Evolutionary conservation across 1,140 invertebrate genomes (phyloP).

Genomic region (Thalassaphorura encarpata): DNA sequence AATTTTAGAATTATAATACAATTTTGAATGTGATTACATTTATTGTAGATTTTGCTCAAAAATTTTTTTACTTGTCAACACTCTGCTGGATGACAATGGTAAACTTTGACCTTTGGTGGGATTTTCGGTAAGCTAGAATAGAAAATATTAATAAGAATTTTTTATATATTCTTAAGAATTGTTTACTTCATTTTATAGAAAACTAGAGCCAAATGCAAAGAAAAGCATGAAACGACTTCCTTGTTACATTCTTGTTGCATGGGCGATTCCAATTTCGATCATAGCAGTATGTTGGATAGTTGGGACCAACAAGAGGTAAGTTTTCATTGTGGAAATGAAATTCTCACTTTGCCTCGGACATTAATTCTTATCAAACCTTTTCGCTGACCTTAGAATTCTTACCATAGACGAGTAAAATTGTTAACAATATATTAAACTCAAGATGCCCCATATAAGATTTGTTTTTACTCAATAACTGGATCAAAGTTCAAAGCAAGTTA

Average conservation of each 20-base stretch:
- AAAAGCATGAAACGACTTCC: background rate
- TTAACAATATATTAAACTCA: no score
- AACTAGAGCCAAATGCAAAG: background rate
- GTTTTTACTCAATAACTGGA: no score
- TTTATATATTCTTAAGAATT: background rate
- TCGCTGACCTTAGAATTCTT: no score
- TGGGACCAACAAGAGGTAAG: background rate
- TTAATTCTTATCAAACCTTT: background rate
- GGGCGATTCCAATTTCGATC: background rate
- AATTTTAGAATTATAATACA: no score
- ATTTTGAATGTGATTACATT: no score
- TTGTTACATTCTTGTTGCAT: conserved; percentile 1
- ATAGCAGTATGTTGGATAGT: background rate
- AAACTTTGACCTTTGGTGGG: conserved; percentile 1
- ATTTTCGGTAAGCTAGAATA: conserved; percentile 8
- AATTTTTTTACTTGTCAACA: conserved; percentile 15
- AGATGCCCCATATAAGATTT: no score
- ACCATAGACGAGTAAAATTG: no score
- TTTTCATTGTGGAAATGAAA: background rate
- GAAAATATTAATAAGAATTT: no score
- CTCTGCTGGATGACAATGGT: conserved; percentile 18
- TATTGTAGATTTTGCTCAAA: conserved; percentile 10
- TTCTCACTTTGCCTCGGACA: background rate
- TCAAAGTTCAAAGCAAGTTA: no score
- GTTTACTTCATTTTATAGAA: background rate